phyloP scores from a whole-genome alignment of 2,113 vertebrate species.

The Acinonyx jubatus region DNA sequence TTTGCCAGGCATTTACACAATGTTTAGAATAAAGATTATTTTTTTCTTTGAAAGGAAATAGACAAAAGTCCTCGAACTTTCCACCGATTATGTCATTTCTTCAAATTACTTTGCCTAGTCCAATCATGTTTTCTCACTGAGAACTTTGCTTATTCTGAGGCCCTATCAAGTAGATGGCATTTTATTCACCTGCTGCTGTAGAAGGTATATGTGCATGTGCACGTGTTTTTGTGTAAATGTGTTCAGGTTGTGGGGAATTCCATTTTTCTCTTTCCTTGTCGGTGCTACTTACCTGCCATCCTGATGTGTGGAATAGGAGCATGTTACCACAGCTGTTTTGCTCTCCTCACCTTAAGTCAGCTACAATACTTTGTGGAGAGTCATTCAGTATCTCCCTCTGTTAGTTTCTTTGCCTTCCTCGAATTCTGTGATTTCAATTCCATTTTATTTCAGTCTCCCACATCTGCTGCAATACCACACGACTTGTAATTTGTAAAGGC shows the following conservation, averaged over 20 bases:
- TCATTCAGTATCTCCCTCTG: neutral
- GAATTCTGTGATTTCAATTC: neutral
- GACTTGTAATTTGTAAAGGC: neutral
- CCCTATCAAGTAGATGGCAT: neutral
- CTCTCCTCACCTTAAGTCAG: accelerated
- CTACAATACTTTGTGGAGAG: neutral
- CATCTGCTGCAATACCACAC: neutral
- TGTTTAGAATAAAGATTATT: neutral
- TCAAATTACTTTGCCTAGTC: neutral
- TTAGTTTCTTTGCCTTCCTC: neutral
- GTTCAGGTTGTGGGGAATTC: neutral
- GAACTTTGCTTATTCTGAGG: neutral
- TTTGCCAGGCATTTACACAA: neutral
- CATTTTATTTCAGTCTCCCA: neutral
- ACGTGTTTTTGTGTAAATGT: neutral
- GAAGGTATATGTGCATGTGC: neutral
- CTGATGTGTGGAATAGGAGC: too few species aligned
- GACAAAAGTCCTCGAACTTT: neutral
- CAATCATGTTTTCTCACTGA: neutral
- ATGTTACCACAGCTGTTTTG: accelerated
- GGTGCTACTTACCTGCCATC: neutral
- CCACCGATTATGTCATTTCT: neutral
- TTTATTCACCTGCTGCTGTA: neutral
- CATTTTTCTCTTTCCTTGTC: neutral
- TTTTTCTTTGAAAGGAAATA: neutral